Conservation (phyloP, 2,888 invertebrate species). For the Coenonympha glycerion region DNA sequence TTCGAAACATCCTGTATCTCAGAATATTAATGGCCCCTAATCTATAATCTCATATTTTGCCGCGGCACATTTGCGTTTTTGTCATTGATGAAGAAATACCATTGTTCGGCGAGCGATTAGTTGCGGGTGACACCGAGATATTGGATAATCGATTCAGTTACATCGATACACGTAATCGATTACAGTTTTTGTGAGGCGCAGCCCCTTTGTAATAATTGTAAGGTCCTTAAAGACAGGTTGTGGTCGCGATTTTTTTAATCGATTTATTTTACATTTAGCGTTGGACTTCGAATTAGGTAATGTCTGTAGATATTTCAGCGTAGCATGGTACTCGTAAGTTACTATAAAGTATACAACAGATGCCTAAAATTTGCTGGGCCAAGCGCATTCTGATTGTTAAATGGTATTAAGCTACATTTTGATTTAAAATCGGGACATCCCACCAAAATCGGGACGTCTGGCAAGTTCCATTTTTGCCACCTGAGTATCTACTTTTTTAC, state of each 20-base stretch:
- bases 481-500: too few relatives aligned
- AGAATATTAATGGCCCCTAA: conserved; percentile 43
- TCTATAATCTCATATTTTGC: conserved; percentile 63
- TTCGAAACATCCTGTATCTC: conserved; percentile 44
- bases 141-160: conserved; percentile 61
- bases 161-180: conserved; percentile 68
- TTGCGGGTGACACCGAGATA: conserved; percentile 62
- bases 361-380: too few relatives aligned
- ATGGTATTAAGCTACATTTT: too few relatives aligned
- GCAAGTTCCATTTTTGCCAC: too few relatives aligned
- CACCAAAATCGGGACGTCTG: too few relatives aligned
- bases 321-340: too few relatives aligned
- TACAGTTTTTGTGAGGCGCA: conserved; percentile 56
- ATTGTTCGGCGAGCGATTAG: conserved; percentile 64
- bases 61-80: conserved; percentile 56
- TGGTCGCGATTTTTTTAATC: conserved; percentile 32
- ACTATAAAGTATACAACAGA: too few relatives aligned
- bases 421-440: too few relatives aligned
- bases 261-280: conserved; percentile 1
- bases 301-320: not conserved
- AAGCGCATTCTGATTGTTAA: too few relatives aligned
- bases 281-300: not conserved
- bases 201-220: conserved; percentile 52
- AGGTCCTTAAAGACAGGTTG: conserved; percentile 27
- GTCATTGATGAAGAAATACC: conserved; percentile 70